These are phyloP conservation scores for Rhabdomys pumilio DNA, from an alignment of 2,797 vertebrate species.

Conservation along the genomic window DNA sequence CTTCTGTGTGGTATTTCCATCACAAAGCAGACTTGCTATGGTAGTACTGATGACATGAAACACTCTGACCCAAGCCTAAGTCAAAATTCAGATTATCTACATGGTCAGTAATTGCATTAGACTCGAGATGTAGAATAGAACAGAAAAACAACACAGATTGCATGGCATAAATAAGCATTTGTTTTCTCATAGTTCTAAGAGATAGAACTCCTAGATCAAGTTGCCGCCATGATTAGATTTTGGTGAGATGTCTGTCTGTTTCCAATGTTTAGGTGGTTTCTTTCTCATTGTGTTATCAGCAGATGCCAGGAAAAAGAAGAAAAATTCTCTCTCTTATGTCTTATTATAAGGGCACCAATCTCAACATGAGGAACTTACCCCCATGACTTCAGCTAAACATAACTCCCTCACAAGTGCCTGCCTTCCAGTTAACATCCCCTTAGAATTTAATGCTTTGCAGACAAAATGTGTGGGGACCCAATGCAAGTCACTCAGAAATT, in stretches of 20 bases:
- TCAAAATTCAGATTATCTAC: not conserved
- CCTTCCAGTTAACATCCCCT: not conserved
- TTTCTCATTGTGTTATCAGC: not conserved
- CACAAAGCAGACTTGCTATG: not conserved
- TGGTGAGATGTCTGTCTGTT: not conserved
- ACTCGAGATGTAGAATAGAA: not conserved
- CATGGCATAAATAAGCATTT: not conserved
- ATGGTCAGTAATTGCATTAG: not conserved
- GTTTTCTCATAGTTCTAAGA: not conserved
- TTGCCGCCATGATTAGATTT: not conserved
- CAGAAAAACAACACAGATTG: not conserved
- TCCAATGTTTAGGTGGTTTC: not conserved
- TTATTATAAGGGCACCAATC: not conserved
- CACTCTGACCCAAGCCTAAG: not conserved
- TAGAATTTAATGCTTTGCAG: not conserved
- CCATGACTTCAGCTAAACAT: not conserved
- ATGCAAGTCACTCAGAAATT: not conserved
- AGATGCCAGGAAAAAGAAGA: not conserved
- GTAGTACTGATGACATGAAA: not conserved
- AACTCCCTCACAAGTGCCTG: not conserved
- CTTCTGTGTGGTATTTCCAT: too few species aligned
- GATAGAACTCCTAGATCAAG: too few species aligned
- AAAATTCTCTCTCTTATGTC: not conserved
- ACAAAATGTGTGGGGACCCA: not conserved
- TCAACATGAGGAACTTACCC: not conserved